Evolutionary conservation across 2,113 vertebrate species (phyloP).

Genomic region (Antechinus stuartii): DNA sequence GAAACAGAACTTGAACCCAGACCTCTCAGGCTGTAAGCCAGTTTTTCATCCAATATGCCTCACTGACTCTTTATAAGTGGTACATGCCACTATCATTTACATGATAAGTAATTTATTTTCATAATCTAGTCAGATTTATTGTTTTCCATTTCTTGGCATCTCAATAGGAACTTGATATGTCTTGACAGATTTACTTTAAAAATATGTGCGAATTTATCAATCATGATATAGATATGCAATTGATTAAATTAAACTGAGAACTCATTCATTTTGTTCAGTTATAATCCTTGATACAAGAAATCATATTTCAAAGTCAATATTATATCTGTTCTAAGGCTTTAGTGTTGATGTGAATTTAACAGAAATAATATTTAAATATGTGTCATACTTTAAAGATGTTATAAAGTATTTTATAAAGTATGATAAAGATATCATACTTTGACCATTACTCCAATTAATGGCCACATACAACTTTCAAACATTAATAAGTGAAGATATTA

Average conservation of each 20-base stretch:
- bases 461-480: neutral
- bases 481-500: neutral
- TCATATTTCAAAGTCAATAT: neutral
- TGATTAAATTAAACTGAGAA: neutral
- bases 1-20: neutral
- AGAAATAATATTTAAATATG: slow-evolving; percentile 6
- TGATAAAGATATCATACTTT: neutral
- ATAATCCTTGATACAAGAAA: neutral
- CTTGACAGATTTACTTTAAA: neutral
- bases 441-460: neutral
- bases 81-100: neutral
- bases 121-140: neutral
- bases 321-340: slow-evolving; percentile 20
- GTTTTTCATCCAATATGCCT: neutral
- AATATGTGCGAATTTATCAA: neutral
- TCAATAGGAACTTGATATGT: neutral
- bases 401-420: neutral
- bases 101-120: neutral
- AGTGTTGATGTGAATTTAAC: slow-evolving; percentile 1
- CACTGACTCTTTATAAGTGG: neutral
- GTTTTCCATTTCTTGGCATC: neutral
- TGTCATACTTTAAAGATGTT: neutral
- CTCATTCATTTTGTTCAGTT: neutral
- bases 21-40: neutral
- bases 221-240: neutral